Conservation (phyloP, 2,888 invertebrate genomes). For the Ametastegia equiseti region DNA sequence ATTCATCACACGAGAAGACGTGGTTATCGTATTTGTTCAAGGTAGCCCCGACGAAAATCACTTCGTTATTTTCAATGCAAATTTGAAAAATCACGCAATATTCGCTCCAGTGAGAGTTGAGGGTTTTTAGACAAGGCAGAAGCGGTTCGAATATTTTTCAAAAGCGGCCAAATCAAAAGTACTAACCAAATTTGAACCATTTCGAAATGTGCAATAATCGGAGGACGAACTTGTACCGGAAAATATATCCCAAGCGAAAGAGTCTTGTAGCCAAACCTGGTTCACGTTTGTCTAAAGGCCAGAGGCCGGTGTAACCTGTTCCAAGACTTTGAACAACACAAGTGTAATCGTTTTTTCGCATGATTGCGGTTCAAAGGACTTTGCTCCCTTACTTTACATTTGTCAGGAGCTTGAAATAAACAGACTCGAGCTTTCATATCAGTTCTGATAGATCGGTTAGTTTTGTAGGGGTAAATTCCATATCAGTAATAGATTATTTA, state of each 20-base stretch:
- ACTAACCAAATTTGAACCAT: neutral
- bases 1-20: conserved; percentile 2
- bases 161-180: neutral
- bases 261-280: neutral
- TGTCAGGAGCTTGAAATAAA: neutral
- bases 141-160: neutral
- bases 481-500: neutral
- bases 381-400: neutral
- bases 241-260: neutral
- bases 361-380: neutral
- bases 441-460: neutral
- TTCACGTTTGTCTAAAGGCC: neutral
- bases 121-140: neutral
- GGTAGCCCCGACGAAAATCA: conserved; percentile 15
- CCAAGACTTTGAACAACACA: neutral
- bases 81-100: conserved; percentile 7
- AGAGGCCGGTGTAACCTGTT: conserved; percentile 22
- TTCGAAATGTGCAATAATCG: neutral
- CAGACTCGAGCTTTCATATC: neutral
- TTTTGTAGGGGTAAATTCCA: neutral
- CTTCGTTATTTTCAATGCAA: conserved; percentile 8
- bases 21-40: neutral
- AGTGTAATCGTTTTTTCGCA: neutral
- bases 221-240: neutral
- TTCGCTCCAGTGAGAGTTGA: neutral